Evolutionary conservation across 2,113 vertebrate species (phyloP).

Genomic region (Sporophila hypoxantha): DNA sequence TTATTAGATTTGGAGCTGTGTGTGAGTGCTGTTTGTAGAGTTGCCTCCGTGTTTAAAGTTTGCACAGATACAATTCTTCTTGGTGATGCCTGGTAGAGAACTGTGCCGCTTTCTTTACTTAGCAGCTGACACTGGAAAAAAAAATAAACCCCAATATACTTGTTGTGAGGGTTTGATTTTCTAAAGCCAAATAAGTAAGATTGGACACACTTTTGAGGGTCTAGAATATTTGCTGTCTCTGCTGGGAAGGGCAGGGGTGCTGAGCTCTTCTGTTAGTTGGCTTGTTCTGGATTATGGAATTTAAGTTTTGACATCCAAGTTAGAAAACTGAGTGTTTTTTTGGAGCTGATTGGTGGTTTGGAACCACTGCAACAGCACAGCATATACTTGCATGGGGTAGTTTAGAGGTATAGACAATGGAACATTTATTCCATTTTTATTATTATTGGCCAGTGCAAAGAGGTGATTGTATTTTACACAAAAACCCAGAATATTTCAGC

Average conservation of each 20-base stretch:
- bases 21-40: rapidly evolving
- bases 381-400: not conserved
- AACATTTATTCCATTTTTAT: constrained; percentile 5
- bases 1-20: not conserved
- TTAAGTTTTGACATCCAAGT: not conserved
- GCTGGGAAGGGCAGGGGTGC: not conserved
- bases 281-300: not conserved
- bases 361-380: not conserved
- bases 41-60: not conserved
- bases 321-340: not conserved
- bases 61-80: not conserved
- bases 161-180: not conserved
- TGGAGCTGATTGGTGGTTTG: not conserved
- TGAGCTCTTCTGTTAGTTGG: not conserved
- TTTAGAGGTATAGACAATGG: not conserved
- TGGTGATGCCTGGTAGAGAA: not conserved
- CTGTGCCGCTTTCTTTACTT: not conserved
- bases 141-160: not conserved
- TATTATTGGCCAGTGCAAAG: constrained; percentile 22
- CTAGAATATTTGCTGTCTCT: not conserved
- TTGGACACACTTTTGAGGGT: not conserved
- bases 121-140: not conserved
- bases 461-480: constrained; percentile 9
- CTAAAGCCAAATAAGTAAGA: not conserved
- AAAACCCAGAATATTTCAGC: constrained; percentile 6